Percentiles rank a stretch among this genome's conserved stretches.
phyloP scores from a whole-genome alignment of 2,797 vertebrate genomes.

The Coregonus suidteri region DNA sequence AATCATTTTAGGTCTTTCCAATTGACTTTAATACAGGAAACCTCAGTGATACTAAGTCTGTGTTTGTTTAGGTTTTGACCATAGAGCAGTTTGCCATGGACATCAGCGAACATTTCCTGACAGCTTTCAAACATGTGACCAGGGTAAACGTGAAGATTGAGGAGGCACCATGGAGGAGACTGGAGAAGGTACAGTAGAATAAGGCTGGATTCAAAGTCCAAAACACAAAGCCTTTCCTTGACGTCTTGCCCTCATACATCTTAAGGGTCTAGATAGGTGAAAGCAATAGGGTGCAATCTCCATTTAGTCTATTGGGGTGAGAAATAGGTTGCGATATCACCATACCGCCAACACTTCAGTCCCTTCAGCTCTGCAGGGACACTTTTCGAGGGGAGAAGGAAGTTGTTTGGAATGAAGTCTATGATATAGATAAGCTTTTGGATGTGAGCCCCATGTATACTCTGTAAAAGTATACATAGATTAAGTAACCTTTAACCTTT shows the following conservation, averaged over 20 bases:
- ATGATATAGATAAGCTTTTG: background rate
- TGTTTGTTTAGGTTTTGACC: conserved; percentile 79
- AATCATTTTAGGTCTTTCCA: background rate
- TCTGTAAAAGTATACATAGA: background rate
- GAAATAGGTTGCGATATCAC: background rate
- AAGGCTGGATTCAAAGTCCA: background rate
- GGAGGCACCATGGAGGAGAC: conserved; percentile 88
- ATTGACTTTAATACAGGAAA: background rate
- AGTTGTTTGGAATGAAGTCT: background rate
- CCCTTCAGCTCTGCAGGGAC: background rate
- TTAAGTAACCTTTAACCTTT: background rate
- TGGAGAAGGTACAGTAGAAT: conserved; percentile 82
- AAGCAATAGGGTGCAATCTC: background rate
- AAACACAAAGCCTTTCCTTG: background rate
- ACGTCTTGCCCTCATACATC: background rate
- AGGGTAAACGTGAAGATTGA: conserved; percentile 82
- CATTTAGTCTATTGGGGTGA: background rate
- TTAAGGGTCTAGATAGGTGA: background rate
- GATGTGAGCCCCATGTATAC: background rate
- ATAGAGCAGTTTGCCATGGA: conserved; percentile 90
- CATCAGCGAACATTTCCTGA: conserved; percentile 90
- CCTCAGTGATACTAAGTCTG: background rate
- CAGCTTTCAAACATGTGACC: conserved; percentile 86
- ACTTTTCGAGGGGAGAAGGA: background rate
- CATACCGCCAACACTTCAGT: background rate